Conservation (phyloP, 2,797 vertebrate genomes). For the Pangasius sanitwongsei region DNA sequence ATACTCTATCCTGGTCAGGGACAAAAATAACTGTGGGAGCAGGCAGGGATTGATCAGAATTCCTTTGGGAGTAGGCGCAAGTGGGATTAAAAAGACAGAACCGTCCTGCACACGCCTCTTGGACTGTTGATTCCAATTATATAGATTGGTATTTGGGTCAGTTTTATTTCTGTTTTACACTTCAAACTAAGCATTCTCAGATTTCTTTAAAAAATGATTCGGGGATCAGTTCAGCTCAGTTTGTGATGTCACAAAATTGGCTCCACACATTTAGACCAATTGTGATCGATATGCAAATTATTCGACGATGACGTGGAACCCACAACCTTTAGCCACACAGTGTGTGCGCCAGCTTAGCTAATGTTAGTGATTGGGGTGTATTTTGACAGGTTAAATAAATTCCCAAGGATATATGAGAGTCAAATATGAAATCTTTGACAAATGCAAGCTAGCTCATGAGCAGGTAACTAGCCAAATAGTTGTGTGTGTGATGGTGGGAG, state of each 20-base stretch:
- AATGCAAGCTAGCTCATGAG: background rate
- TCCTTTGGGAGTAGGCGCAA: background rate
- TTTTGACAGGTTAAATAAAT: background rate
- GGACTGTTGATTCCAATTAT: background rate
- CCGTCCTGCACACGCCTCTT: background rate
- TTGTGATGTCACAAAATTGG: background rate
- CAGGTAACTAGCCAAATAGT: background rate
- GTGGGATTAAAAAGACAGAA: background rate
- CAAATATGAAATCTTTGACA: background rate
- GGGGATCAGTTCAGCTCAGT: background rate
- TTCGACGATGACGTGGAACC: background rate
- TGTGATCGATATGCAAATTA: background rate
- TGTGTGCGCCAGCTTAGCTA: background rate
- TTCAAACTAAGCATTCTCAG: background rate
- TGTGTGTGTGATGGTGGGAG: background rate
- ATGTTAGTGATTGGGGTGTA: background rate
- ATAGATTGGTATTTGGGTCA: background rate
- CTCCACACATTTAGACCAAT: background rate
- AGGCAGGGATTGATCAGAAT: background rate
- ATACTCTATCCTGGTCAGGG: background rate
- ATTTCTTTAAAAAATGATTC: background rate
- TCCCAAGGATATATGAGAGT: background rate
- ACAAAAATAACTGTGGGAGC: background rate
- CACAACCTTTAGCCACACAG: background rate
- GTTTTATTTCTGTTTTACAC: background rate